phyloP scores from a whole-genome alignment of 2,113 vertebrate genomes.

The Gavia stellata region DNA sequence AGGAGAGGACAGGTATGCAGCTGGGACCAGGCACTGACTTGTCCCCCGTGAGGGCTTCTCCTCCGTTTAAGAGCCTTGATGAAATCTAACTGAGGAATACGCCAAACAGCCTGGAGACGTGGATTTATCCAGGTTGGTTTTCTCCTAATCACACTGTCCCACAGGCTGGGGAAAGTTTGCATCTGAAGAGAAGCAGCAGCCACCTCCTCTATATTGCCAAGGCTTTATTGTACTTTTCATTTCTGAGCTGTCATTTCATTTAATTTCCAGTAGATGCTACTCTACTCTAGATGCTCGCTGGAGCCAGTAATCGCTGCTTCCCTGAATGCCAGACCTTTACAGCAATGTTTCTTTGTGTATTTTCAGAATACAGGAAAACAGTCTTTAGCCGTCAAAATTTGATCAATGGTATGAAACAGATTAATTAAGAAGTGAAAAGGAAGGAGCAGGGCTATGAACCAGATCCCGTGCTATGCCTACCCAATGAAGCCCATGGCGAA shows the following conservation, averaged over 20 bases:
- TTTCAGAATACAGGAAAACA: not conserved
- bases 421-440: not conserved
- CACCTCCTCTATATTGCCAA: not conserved
- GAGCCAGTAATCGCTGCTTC: not conserved
- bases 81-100: not conserved
- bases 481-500: not conserved
- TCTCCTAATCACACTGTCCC: not conserved
- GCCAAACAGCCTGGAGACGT: not conserved
- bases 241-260: not conserved
- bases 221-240: not conserved
- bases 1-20: not conserved
- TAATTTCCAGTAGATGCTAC: constrained; percentile 7
- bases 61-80: not conserved
- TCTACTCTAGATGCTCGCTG: not conserved
- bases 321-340: not conserved
- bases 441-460: not conserved
- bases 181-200: not conserved
- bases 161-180: not conserved
- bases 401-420: not conserved
- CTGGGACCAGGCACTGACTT: not conserved
- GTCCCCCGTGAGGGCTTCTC: not conserved
- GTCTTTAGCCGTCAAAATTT: not conserved
- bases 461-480: not conserved
- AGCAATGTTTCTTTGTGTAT: not conserved
- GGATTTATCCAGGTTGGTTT: not conserved